Base-by-base conservation (phyloP, 2,888 invertebrate species). In the Caradrina kadenii region DNA sequence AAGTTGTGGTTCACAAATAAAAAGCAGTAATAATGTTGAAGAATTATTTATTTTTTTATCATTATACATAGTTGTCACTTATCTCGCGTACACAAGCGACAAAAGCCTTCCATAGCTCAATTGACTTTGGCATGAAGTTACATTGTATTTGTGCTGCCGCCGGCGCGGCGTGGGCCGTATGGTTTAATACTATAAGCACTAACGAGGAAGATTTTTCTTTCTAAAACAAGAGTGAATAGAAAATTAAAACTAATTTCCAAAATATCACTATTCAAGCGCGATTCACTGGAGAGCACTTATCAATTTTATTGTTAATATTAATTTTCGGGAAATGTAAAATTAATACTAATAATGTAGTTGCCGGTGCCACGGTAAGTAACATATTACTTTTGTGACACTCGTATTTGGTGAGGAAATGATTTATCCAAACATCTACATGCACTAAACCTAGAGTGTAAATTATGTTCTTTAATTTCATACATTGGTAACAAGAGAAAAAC, bases 41-140 rank as follows among this genome's bases (percentile, higher is more conserved):
- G 94, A 94, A 95, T 94, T 89, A 91, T 94, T 94, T 94, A 93
- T 93, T 93, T 93, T 73, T 92, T 93, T 91, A 93, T 92, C 91
- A 93, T 92, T 93, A 91, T 90, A 94, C 91, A 94, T 93, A 93
- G 90, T 94, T 93, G 94, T 95, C 95, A 94, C 95, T 94, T 95
- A 95, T 92, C 87, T 91, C 90, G 92, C 90, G 93, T 93, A 95
- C 92, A 94, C 93, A 95, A 95, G 95, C 95, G 94, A 93, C 93
- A 87, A 88, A 95, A 94, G 94, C 94, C 90, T 91, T 94, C 90
- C 92, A 92, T 94, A 95, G 94, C 95, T 94, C 94, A 95, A 96
- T 96, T 96, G 95, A 95, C 95, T 96, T 96, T 96, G 95, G 95
- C 95, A 95, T 96, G 93, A 93, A 93, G 90, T 93, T 91, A 93